Base-by-base conservation (phyloP, 2,113 vertebrate species). In the Forbesichthys papilliferus region DNA sequence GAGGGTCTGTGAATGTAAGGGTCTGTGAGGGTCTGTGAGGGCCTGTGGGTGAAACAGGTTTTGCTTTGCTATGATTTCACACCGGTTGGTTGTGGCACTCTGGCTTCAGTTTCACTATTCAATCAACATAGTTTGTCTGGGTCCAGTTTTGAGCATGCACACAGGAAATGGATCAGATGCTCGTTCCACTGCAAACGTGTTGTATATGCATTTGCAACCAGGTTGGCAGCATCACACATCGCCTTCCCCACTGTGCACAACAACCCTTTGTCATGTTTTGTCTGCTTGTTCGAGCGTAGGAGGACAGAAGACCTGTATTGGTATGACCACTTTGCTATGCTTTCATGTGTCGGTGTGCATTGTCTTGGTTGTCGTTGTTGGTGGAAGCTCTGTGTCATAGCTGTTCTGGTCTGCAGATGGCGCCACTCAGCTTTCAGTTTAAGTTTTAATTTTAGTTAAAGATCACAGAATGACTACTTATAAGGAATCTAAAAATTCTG, bases 121-220 rank as follows among this genome's bases (percentile, higher is more conserved):
- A 69, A 47, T 36, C 52, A 52, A 55, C 54, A 7, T 81, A 64
- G 61, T 42, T 55, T 59, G 49, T 68, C 48, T 9, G 47, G 57
- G 48, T n/a, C 8, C 66, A 33, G 62, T 81, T 74, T 51, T 60
- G 42, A 72, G 85, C 83, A 87, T 84, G 85, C 27, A 73, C 59
- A 42, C 48, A 20, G 16, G 36, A 48, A 53, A 59, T 36, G 54
- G 49, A 64, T 47, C n/a, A 49, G 5, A 66, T 9, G 63, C 69
- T 49, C 66, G 48, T 74, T 27, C 72, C 52, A 49, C 71, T 64
- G 68, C 42, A 49, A 0, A 42, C 6, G 8, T 42, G 54, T 68
- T 33, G 51, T 11, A 12, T 3, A 36, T 63, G 55, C 58, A 33
- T 68, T 73, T 71, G 51, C 36, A 9, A 14, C 71, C 46, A 61